These are phyloP conservation scores for Tiliacea citrago DNA, from an alignment of 2,888 invertebrate species.

Conservation along the genomic window DNA sequence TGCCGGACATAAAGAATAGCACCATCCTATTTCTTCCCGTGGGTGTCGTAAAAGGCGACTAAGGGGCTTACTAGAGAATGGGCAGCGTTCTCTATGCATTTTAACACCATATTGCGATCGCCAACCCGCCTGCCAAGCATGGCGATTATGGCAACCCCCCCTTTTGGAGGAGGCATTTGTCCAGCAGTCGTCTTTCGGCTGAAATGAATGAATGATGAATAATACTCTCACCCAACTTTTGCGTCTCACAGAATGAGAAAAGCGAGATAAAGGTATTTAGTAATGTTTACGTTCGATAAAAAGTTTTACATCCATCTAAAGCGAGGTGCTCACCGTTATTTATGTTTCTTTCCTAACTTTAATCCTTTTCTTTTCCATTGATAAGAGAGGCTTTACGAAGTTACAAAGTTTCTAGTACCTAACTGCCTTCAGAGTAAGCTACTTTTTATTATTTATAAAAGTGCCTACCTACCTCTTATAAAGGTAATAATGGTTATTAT, in stretches of 20 bases:
- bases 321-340: conserved; percentile 71
- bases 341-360: conserved; percentile 76
- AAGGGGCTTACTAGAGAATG: no score
- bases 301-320: conserved; percentile 74
- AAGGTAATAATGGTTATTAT: conserved; percentile 56
- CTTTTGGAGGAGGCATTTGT: no score
- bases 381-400: conserved; percentile 72
- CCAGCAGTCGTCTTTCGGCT: no score
- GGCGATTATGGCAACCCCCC: no score
- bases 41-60: no score
- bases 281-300: conserved; percentile 76
- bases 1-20: no score
- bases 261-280: conserved; percentile 66
- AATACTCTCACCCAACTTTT: conserved; percentile 29
- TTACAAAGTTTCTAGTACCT: conserved; percentile 64
- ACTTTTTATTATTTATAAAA: conserved; percentile 47
- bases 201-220: no score
- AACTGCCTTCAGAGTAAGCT: conserved; percentile 63
- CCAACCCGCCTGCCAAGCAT: no score
- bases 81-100: no score
- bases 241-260: conserved; percentile 18
- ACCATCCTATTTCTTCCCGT: no score
- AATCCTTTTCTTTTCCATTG: conserved; percentile 75
- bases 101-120: no score
- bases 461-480: background rate